phyloP scores from a whole-genome alignment of 2,888 invertebrate genomes.

The Drosophila sordidula region DNA sequence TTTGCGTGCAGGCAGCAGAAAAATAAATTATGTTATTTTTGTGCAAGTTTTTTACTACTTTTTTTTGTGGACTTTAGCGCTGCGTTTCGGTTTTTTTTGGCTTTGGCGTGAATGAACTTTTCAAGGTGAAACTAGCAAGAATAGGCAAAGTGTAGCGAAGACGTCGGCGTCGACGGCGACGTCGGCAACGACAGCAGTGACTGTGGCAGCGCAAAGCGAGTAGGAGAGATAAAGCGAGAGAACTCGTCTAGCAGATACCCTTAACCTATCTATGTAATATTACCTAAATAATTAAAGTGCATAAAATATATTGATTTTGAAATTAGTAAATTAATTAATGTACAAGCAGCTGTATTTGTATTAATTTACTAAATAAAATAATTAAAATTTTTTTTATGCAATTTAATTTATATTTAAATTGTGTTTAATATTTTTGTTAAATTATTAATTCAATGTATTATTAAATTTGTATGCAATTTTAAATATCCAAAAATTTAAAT shows the following conservation, averaged over 20 bases:
- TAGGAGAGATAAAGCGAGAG: background rate
- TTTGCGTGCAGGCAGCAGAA: slow-evolving; percentile 67
- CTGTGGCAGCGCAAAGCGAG: slow-evolving; percentile 18
- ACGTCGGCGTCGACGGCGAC: slow-evolving; percentile 9
- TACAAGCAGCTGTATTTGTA: no score
- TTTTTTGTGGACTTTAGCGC: slow-evolving; percentile 60
- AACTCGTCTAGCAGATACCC: slow-evolving; percentile 15
- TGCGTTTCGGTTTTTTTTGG: slow-evolving; percentile 76
- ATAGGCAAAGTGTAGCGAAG: slow-evolving; percentile 66
- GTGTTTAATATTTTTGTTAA: no score
- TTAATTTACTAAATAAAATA: no score
- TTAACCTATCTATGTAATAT: background rate
- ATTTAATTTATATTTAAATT: background rate
- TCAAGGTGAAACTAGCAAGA: slow-evolving; percentile 83
- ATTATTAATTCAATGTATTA: no score
- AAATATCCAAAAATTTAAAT: no score
- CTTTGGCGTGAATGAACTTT: slow-evolving; percentile 82
- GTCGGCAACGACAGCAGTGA: slow-evolving; percentile 3
- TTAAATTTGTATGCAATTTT: no score
- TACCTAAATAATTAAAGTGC: no score
- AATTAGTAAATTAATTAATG: no score
- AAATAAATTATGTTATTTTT: slow-evolving; percentile 81
- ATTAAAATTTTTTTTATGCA: background rate
- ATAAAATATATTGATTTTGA: no score
- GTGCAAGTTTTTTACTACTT: slow-evolving; percentile 73